Conservation (phyloP, 1,140 invertebrate genomes). For the Drosophila dunni region DNA sequence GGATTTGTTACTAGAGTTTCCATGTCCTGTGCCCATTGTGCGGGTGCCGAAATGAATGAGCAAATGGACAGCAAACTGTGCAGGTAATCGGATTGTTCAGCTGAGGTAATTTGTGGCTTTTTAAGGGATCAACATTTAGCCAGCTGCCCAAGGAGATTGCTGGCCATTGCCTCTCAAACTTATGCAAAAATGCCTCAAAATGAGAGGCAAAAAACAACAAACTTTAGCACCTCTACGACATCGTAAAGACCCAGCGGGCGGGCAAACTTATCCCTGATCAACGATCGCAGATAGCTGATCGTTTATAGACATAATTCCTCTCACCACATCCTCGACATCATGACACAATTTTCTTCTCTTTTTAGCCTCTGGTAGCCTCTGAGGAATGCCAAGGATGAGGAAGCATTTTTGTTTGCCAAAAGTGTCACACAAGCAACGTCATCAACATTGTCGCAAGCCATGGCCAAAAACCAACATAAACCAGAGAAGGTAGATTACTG, state of each 20-base stretch:
- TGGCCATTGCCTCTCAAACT: not conserved
- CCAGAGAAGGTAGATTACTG: not conserved
- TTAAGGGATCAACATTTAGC: constrained; percentile 45
- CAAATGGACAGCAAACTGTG: constrained; percentile 54
- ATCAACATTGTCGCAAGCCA: constrained; percentile 71
- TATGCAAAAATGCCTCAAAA: constrained; percentile 50
- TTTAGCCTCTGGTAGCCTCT: constrained; percentile 17
- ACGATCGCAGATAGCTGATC: constrained; percentile 40
- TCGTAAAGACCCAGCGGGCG: constrained; percentile 46
- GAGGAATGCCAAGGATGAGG: constrained; percentile 70
- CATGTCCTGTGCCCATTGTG: constrained; percentile 29
- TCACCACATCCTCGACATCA: constrained; percentile 31
- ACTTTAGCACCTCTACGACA: constrained; percentile 34
- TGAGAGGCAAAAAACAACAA: not conserved
- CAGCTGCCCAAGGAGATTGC: constrained; percentile 34
- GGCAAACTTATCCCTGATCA: constrained; percentile 44
- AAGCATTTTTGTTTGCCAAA: constrained; percentile 60
- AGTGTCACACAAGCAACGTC: constrained; percentile 73
- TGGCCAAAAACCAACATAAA: constrained; percentile 18
- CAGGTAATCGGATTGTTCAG: constrained; percentile 72
- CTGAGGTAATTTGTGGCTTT: constrained; percentile 72
- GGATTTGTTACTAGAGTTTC: constrained; percentile 8
- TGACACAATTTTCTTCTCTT: constrained; percentile 23
- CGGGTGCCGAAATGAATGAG: constrained; percentile 37
- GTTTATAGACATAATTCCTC: constrained; percentile 65